These are phyloP conservation scores for Pocillopora grandis DNA, from an alignment of 92 coral and sea anemone species.

Conservation along the genomic window DNA sequence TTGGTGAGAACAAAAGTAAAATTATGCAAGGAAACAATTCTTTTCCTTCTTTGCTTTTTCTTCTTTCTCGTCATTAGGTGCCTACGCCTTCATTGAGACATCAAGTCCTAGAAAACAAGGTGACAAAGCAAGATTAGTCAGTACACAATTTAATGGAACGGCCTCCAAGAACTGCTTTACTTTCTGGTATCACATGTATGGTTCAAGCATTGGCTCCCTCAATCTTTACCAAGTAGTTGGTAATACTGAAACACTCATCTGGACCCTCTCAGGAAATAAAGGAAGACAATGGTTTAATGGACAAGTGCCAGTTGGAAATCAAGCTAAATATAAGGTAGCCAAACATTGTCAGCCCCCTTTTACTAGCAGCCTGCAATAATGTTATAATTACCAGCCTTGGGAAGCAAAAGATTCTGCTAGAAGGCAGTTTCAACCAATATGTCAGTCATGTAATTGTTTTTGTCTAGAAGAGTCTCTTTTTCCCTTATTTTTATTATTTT, in stretches of 20 bases:
- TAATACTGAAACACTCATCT: conserved; percentile 58
- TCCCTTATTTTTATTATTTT: no score
- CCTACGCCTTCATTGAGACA: conserved; percentile 84
- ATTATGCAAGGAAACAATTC: no score
- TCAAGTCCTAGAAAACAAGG: conserved; percentile 71
- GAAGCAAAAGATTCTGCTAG: no score
- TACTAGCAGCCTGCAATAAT: no score
- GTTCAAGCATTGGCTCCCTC: conserved; percentile 68
- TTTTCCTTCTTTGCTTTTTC: background rate
- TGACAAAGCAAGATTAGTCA: conserved; percentile 83
- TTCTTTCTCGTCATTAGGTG: conserved; percentile 40
- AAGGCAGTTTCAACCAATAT: no score
- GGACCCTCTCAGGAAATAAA: conserved; percentile 77
- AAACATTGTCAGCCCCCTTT: background rate
- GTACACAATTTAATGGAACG: conserved; percentile 75
- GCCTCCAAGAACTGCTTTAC: conserved; percentile 72
- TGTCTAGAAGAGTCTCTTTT: no score
- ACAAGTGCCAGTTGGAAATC: conserved; percentile 84
- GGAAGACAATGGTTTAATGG: conserved; percentile 89
- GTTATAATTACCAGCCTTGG: no score
- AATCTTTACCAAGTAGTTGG: conserved; percentile 79
- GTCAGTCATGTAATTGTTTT: no score
- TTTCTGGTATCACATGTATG: conserved; percentile 99
- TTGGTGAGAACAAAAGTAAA: no score
- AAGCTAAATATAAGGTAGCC: conserved; percentile 59